Conservation (phyloP, 2,888 invertebrate genomes). For the Euplexia lucipara region DNA sequence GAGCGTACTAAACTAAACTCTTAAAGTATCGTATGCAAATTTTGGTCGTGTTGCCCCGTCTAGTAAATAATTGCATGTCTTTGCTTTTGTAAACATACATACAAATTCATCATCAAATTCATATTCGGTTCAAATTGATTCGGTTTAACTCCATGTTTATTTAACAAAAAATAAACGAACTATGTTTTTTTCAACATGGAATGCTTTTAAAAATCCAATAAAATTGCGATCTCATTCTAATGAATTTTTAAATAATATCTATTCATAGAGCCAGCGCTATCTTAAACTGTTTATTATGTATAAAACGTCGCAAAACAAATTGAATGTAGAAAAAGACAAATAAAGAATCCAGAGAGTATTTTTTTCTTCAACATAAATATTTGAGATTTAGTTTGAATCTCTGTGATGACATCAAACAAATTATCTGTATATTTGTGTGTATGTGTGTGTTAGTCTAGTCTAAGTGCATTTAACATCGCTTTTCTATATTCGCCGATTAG, state of each 20-base stretch:
- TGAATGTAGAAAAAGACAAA: slow-evolving; percentile 31
- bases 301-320: slow-evolving; percentile 22
- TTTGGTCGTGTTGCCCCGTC: too few relatives aligned
- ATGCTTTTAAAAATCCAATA: neutral
- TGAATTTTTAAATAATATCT: neutral
- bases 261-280: neutral
- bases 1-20: too few relatives aligned
- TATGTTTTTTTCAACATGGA: too few relatives aligned
- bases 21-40: too few relatives aligned
- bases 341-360: slow-evolving; percentile 15
- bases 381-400: slow-evolving; percentile 1
- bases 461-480: slow-evolving; percentile 15
- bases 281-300: slow-evolving; percentile 21
- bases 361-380: slow-evolving; percentile 18
- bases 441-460: too few relatives aligned
- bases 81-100: too few relatives aligned
- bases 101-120: too few relatives aligned
- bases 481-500: neutral
- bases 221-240: neutral
- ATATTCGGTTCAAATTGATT: too few relatives aligned
- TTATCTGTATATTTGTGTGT: too few relatives aligned
- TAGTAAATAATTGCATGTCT: too few relatives aligned
- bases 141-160: too few relatives aligned
- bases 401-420: slow-evolving; percentile 8
- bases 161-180: too few relatives aligned